Conservation (phyloP, 1,140 invertebrate species). For the Xylocopa sonorina region DNA sequence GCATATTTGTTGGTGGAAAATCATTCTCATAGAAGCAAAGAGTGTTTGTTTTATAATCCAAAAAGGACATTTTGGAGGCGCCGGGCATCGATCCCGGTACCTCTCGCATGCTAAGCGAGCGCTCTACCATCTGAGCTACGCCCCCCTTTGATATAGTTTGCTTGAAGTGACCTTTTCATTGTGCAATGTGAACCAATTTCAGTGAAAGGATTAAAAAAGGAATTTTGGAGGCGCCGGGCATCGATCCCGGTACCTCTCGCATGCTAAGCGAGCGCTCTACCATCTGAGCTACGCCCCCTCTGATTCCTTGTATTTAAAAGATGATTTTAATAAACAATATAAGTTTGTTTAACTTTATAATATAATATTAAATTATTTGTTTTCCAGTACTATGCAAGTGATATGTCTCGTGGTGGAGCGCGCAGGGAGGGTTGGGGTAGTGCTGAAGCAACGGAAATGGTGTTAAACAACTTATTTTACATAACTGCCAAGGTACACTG, state of each 20-base stretch:
- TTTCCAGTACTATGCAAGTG: conserved; percentile 87
- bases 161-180: conserved; percentile 51
- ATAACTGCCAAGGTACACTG: conserved; percentile 94
- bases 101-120: conserved; percentile 94
- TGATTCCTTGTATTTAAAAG: too few species aligned
- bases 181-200: background rate
- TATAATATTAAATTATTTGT: conserved; percentile 10
- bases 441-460: conserved; percentile 99
- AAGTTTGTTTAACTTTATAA: too few species aligned
- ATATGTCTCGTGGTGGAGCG: conserved; percentile 84
- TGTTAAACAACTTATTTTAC: conserved; percentile 99
- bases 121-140: conserved; percentile 93
- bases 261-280: conserved; percentile 95
- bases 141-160: conserved; percentile 52
- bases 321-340: too few species aligned
- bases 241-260: conserved; percentile 93
- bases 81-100: conserved; percentile 92
- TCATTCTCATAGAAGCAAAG: too few species aligned
- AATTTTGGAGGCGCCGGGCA: conserved; percentile 88
- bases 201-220: conserved; percentile 15
- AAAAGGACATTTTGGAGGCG: conserved; percentile 83
- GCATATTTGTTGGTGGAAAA: too few species aligned
- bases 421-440: conserved; percentile 97
- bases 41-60: background rate
- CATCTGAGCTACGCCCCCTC: conserved; percentile 88